Conservation (phyloP, 2,113 vertebrate species). For the Platanista minor region DNA sequence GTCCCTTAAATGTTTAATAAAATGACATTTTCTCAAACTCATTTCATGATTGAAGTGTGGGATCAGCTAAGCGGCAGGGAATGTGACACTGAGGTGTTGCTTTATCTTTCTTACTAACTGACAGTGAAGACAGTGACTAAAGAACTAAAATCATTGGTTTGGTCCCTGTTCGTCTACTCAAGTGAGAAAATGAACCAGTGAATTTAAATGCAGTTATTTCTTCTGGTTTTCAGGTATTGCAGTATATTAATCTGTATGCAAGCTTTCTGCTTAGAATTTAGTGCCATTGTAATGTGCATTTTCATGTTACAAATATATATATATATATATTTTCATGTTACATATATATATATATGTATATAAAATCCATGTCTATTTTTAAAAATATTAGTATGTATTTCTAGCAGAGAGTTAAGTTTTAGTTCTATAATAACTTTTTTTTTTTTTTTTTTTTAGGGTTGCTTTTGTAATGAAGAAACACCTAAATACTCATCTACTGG, state of each 20-base stretch:
- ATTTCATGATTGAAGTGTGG: constrained; percentile 46
- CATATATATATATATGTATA: background rate
- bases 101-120: background rate
- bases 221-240: background rate
- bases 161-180: background rate
- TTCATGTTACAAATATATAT: background rate
- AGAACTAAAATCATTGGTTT: background rate
- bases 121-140: background rate
- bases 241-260: background rate
- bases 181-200: background rate
- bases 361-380: background rate
- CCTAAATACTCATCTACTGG: constrained; percentile 95
- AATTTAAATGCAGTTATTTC: background rate
- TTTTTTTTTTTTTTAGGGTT: constrained; percentile 85
- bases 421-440: constrained; percentile 33
- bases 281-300: too few species aligned
- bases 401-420: background rate
- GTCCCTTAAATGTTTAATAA: constrained; percentile 72
- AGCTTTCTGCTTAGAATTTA: background rate
- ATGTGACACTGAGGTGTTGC: background rate
- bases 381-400: background rate
- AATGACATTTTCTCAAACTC: constrained; percentile 45
- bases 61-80: background rate
- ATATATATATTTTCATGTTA: background rate
- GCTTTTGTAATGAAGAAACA: constrained; percentile 99